Evolutionary conservation across 1,140 invertebrate genomes (phyloP).

Genomic region (Coptotermes formosanus): DNA sequence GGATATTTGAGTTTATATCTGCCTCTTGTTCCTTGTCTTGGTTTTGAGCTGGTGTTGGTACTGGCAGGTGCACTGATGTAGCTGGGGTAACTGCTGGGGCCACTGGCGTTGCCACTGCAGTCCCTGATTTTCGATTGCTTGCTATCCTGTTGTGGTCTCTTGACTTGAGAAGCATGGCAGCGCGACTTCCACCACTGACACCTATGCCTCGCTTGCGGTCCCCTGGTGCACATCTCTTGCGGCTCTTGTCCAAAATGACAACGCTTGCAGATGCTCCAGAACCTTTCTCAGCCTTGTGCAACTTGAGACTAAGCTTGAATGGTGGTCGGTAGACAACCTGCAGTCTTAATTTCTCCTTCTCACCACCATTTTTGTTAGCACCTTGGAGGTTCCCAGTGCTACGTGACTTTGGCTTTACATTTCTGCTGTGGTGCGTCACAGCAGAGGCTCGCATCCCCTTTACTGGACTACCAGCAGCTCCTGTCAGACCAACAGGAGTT

Average conservation of each 20-base stretch:
- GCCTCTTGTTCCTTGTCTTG: neutral
- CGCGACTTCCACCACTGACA: conserved; percentile 37
- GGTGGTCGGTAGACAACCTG: conserved; percentile 84
- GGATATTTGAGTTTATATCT: conserved; percentile 54
- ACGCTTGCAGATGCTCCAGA: conserved; percentile 18
- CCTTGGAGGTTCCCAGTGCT: conserved; percentile 47
- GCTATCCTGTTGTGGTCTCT: conserved; percentile 31
- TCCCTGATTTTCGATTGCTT: neutral
- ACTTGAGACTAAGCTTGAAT: conserved; percentile 78
- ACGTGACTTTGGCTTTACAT: conserved; percentile 47
- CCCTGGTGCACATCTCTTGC: conserved; percentile 41
- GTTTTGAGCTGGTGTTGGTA: neutral
- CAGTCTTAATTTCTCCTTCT: conserved; percentile 65
- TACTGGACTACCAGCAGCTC: conserved; percentile 40
- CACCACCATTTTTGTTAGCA: conserved; percentile 38
- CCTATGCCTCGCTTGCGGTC: conserved; percentile 37
- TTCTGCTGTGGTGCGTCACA: conserved; percentile 27
- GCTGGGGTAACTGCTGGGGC: neutral
- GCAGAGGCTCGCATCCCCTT: neutral
- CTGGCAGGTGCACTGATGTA: neutral
- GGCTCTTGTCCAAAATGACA: conserved; percentile 27
- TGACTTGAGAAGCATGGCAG: conserved; percentile 40
- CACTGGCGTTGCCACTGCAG: conserved; percentile 25
- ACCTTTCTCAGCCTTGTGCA: conserved; percentile 49
- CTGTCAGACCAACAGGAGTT: conserved; percentile 41